Conservation (phyloP, 2,113 vertebrate genomes). For the Chinchilla lanigera region DNA sequence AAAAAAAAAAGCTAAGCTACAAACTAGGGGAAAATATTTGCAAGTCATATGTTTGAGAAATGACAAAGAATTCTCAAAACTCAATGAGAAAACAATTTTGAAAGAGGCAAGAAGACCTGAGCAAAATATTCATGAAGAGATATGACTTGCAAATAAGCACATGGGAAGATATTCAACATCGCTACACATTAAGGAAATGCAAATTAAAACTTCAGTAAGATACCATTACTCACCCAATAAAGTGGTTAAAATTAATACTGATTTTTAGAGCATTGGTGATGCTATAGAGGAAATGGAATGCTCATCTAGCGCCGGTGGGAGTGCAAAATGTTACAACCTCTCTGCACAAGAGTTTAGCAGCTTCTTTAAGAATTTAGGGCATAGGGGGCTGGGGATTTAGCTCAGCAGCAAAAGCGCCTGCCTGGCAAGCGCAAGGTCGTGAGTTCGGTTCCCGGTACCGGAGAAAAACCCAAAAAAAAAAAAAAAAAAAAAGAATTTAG, state of each 20-base stretch:
- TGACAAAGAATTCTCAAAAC: background rate
- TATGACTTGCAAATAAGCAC: background rate
- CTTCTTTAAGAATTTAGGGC: background rate
- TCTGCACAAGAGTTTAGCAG: background rate
- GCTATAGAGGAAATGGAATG: background rate
- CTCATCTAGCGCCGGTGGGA: background rate
- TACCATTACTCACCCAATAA: background rate
- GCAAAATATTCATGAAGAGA: background rate
- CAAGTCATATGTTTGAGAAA: background rate
- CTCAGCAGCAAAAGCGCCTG: too few relatives aligned
- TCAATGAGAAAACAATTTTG: background rate
- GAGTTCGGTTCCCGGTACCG: too few relatives aligned
- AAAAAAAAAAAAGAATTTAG: too few relatives aligned
- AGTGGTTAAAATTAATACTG: background rate
- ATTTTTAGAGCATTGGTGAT: background rate
- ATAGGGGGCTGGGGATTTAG: too few relatives aligned
- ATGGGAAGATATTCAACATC: background rate
- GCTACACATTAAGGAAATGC: background rate
- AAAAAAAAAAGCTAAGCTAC: slow-evolving; percentile 30
- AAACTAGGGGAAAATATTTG: background rate
- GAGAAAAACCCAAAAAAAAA: too few relatives aligned
- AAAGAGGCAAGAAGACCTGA: background rate
- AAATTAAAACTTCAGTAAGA: background rate
- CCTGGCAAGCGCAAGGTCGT: too few relatives aligned
- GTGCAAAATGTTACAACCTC: background rate